These are phyloP conservation scores for Sanderia malayensis DNA, from an alignment of 30 jellyfish, hydroid and myxozoan species.

Conservation along the genomic window DNA sequence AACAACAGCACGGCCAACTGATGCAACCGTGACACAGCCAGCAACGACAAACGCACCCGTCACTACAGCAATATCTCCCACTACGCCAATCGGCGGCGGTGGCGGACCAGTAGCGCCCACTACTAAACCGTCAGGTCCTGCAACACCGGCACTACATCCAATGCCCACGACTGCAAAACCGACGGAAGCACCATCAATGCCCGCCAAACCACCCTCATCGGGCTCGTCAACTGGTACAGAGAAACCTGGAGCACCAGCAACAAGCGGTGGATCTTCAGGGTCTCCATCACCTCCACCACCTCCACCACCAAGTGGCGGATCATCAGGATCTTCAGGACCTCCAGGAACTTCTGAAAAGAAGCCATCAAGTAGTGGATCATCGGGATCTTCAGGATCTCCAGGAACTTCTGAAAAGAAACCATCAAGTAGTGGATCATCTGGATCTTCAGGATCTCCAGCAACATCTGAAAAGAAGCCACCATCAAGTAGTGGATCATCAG, in stretches of 20 bases:
- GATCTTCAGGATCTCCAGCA: constrained; percentile 46
- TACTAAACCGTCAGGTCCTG: constrained; percentile 1
- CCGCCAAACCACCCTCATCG: constrained; percentile 5
- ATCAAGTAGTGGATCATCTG: constrained; percentile 15
- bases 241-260: constrained; percentile 11
- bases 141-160: too few relatives aligned
- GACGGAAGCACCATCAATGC: constrained; percentile 25
- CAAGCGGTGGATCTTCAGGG: constrained; percentile 51
- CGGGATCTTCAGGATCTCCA: constrained; percentile 50
- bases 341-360: constrained; percentile 12
- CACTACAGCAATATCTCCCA: constrained; percentile 17
- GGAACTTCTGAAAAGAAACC: constrained; percentile 12
- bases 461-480: constrained; percentile 14
- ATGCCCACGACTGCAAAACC: too few relatives aligned
- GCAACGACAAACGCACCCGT: constrained; percentile 28
- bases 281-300: constrained; percentile 28
- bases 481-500: constrained; percentile 16
- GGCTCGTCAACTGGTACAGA: constrained; percentile 7
- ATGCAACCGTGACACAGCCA: not conserved
- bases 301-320: constrained; percentile 17
- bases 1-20: constrained; percentile 34
- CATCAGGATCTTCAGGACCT: constrained; percentile 50
- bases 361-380: constrained; percentile 10
- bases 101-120: constrained; percentile 37
- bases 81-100: not conserved